Evolutionary conservation across 2,113 vertebrate species (phyloP), one percentile per base, ranked within the genome.

Genomic region (Spizaetus ornatus): DNA sequence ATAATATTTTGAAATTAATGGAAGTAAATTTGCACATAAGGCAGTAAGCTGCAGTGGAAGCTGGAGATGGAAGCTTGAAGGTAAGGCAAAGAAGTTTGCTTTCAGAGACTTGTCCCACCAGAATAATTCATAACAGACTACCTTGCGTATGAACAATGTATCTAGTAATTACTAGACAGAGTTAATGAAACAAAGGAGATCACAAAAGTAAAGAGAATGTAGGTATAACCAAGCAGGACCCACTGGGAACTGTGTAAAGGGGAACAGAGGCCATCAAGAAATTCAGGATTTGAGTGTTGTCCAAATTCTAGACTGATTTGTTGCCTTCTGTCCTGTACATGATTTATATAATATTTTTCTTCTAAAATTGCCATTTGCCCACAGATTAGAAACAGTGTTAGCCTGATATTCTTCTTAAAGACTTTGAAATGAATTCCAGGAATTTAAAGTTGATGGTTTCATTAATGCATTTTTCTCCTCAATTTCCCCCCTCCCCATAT

Each of bases 401-500:
- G 53, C 11, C 23, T 25, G 19, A 43, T 13, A 83, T 3, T 52
- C 3, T 80, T 74, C 62, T 34, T 22, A 53, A 89, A 89, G 43
- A 45, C 36, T 86, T 86, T n/a, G 22, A 93, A 78, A 88, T 1
- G 0, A 61, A 31, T 45, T 76, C 12, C 42, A 92, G 50, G 48
- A 81, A 88, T 52, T 87, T 29, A 55, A 79, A 85, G 31, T 31
- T 52, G 38, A 72, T 20, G 10, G 12, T 48, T 85, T 17, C 43
- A 47, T 15, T 47, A 23, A 63, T 48, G 19, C 2, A 3, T 42
- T 87, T 83, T 77, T 82, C 32, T 62, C 36, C 21, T 59, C 1
- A 0, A 42, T 25, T 25, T 38, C 12, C 13, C 22, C 4, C 6
- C 9, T 23, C 9, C 10, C 8, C 4, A 6, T 34, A 43, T 9